Evolutionary conservation across 2,888 invertebrate genomes (phyloP).

Genomic region (Amorpha juglandis): DNA sequence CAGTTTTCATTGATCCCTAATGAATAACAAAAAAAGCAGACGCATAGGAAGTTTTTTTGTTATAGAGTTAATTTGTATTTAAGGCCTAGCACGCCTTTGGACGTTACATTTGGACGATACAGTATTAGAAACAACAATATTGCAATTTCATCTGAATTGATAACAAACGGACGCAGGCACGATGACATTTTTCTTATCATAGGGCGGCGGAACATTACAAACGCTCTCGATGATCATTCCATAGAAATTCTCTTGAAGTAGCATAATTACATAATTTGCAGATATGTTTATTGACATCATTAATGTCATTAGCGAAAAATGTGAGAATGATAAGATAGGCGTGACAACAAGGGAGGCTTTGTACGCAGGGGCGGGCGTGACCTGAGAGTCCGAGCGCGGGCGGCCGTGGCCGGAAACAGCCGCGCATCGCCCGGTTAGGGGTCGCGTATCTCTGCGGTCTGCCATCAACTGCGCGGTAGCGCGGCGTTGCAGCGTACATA

Average conservation of each 20-base stretch:
- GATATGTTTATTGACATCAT: conserved; percentile 72
- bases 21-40: background rate
- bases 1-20: conserved; percentile 30
- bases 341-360: conserved; percentile 69
- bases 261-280: conserved; percentile 63
- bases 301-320: conserved; percentile 71
- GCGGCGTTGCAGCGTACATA: conserved; percentile 16
- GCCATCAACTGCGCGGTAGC: conserved; percentile 37
- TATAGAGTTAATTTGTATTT: background rate
- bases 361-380: conserved; percentile 48
- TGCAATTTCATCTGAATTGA: conserved; percentile 19
- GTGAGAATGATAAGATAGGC: conserved; percentile 78
- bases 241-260: conserved; percentile 54
- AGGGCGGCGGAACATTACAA: conserved; percentile 41
- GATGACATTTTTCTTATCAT: conserved; percentile 27
- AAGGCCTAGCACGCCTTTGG: no score
- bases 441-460: conserved; percentile 49
- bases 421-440: conserved; percentile 53
- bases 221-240: conserved; percentile 39
- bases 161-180: conserved; percentile 29
- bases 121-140: conserved; percentile 3
- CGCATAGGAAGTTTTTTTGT: background rate
- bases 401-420: conserved; percentile 51
- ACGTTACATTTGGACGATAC: background rate
- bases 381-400: conserved; percentile 34